Conservation (phyloP, 2,888 invertebrate genomes). For the Xestia rhomboidea region DNA sequence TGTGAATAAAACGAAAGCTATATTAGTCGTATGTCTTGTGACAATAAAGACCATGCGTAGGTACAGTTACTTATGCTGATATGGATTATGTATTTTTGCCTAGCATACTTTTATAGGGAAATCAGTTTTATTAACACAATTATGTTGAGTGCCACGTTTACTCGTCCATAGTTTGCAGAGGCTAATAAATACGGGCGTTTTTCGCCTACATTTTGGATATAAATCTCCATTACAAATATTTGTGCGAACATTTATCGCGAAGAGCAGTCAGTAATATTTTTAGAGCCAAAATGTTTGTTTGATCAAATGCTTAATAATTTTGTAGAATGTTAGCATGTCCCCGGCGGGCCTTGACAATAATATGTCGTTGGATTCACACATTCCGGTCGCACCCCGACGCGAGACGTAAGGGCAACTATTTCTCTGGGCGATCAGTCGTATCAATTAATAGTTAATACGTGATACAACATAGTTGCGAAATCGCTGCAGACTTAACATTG, state of each 20-base stretch:
- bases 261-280: slow-evolving; percentile 46
- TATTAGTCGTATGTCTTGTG: slow-evolving; percentile 5
- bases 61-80: slow-evolving; percentile 5
- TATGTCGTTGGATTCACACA: background rate
- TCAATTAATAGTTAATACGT: slow-evolving; percentile 39
- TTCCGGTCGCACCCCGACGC: background rate
- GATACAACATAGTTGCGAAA: slow-evolving; percentile 26
- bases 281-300: slow-evolving; percentile 24
- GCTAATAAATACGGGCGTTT: slow-evolving; percentile 35
- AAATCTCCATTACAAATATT: slow-evolving; percentile 57
- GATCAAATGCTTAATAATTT: slow-evolving; percentile 33
- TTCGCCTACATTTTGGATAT: slow-evolving; percentile 42
- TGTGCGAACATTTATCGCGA: slow-evolving; percentile 45
- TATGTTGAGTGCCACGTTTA: slow-evolving; percentile 46
- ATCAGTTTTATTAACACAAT: slow-evolving; percentile 51
- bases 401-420: background rate
- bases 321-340: slow-evolving; percentile 9
- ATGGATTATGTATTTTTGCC: slow-evolving; percentile 27
- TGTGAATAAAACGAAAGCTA: slow-evolving; percentile 1
- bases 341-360: background rate
- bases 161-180: slow-evolving; percentile 31
- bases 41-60: slow-evolving; percentile 13
- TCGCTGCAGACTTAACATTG: slow-evolving; percentile 44
- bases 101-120: slow-evolving; percentile 23
- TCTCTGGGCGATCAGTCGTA: slow-evolving; percentile 21